These are phyloP conservation scores for Mnemiopsis leidyi DNA, from an alignment of 37 sponge, comb jelly and placozoan genomes.

Conservation along the genomic window DNA sequence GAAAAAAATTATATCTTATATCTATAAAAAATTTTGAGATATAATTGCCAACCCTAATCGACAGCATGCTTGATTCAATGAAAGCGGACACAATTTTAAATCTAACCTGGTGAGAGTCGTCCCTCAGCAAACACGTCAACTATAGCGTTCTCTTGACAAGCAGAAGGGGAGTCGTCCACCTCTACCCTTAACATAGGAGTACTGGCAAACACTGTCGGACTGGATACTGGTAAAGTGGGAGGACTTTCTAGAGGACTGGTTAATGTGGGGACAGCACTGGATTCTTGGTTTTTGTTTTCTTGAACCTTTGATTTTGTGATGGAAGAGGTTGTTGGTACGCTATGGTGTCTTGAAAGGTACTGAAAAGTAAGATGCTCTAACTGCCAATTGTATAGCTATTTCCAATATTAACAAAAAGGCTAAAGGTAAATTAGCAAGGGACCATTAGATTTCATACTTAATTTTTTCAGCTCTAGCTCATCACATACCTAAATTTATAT, in stretches of 20 bases:
- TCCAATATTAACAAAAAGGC: too few species aligned
- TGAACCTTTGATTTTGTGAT: background rate
- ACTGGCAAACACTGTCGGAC: background rate
- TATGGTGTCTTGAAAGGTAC: background rate
- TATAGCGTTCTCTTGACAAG: background rate
- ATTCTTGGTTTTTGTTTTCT: background rate
- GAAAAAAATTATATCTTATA: too few species aligned
- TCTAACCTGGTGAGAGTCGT: background rate
- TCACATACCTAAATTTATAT: too few species aligned
- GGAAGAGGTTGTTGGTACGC: background rate
- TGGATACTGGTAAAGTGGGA: background rate
- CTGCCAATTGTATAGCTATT: too few species aligned
- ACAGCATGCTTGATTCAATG: too few species aligned
- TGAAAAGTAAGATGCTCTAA: background rate
- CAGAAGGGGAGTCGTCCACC: background rate
- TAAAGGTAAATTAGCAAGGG: too few species aligned
- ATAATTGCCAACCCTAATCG: too few species aligned
- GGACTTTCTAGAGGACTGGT: background rate
- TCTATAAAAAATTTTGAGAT: too few species aligned
- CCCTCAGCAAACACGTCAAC: background rate
- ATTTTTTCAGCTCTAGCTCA: too few species aligned
- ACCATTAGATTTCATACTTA: too few species aligned
- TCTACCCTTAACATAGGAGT: background rate
- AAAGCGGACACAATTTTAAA: too few species aligned
- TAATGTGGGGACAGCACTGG: too few species aligned